These are phyloP conservation scores for Cantharis lateralis DNA, from an alignment of 2,888 invertebrate genomes.

Conservation along the genomic window DNA sequence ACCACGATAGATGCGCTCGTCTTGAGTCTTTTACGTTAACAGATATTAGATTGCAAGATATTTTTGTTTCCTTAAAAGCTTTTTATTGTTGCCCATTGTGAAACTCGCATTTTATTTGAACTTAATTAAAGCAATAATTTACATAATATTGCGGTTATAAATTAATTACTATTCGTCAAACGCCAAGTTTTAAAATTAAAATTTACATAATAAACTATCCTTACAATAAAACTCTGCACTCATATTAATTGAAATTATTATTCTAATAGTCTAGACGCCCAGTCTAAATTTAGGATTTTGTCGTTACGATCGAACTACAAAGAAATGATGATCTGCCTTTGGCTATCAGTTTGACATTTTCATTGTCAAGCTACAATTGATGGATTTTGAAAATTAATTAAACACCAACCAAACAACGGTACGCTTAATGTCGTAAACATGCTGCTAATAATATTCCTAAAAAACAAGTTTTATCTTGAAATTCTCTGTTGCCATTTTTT, in stretches of 20 bases:
- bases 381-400: constrained; percentile 16
- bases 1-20: neutral
- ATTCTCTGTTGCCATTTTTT: too few relatives aligned
- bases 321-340: constrained; percentile 1
- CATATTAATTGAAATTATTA: neutral
- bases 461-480: neutral
- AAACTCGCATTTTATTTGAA: neutral
- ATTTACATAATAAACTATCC: neutral
- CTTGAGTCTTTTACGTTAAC: neutral
- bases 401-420: constrained; percentile 7
- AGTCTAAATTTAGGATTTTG: neutral
- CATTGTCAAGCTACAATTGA: constrained; percentile 13
- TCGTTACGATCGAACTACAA: neutral
- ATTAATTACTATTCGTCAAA: neutral
- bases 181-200: neutral
- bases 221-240: neutral
- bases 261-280: neutral
- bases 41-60: neutral
- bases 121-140: neutral
- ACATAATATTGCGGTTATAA: neutral
- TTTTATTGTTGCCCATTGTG: neutral
- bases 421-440: constrained; percentile 8
- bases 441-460: constrained; percentile 8
- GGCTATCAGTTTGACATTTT: neutral
- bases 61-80: neutral